These are phyloP conservation scores for Pterostichus niger DNA, from an alignment of 2,888 invertebrate species.

Conservation along the genomic window DNA sequence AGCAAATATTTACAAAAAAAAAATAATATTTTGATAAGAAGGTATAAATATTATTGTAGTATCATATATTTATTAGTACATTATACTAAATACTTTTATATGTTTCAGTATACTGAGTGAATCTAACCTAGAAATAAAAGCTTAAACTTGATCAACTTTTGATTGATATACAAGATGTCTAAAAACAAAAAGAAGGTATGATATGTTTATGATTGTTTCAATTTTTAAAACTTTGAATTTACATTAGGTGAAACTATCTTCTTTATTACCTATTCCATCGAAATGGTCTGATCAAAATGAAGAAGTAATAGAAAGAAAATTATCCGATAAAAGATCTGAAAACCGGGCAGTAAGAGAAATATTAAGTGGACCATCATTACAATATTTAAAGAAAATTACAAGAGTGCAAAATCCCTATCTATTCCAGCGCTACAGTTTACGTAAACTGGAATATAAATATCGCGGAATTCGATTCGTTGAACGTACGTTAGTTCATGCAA, in stretches of 20 bases:
- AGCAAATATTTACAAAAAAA: too few relatives aligned
- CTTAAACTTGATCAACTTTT: too few relatives aligned
- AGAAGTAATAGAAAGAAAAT: conserved; percentile 44
- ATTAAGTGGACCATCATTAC: not conserved
- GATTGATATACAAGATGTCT: too few relatives aligned
- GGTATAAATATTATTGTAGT: too few relatives aligned
- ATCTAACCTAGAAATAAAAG: too few relatives aligned
- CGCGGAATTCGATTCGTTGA: conserved; percentile 67
- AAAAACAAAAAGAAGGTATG: too few relatives aligned
- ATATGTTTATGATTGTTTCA: too few relatives aligned
- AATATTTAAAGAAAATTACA: conserved; percentile 67
- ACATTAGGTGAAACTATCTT: not conserved
- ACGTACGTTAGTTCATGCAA: conserved; percentile 71
- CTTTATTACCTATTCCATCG: not conserved
- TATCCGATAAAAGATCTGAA: not conserved
- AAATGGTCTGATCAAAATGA: conserved; percentile 24
- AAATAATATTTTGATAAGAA: too few relatives aligned
- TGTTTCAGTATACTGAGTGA: too few relatives aligned
- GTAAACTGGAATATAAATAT: conserved; percentile 70
- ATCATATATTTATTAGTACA: too few relatives aligned
- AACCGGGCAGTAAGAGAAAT: not conserved
- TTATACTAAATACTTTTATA: too few relatives aligned
- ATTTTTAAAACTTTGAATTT: too few relatives aligned
- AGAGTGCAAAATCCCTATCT: conserved; percentile 71
- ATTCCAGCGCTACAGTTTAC: conserved; percentile 71